phyloP scores from a whole-genome alignment of 2,113 vertebrate species.

The Poeciliopsis occidentalis region DNA sequence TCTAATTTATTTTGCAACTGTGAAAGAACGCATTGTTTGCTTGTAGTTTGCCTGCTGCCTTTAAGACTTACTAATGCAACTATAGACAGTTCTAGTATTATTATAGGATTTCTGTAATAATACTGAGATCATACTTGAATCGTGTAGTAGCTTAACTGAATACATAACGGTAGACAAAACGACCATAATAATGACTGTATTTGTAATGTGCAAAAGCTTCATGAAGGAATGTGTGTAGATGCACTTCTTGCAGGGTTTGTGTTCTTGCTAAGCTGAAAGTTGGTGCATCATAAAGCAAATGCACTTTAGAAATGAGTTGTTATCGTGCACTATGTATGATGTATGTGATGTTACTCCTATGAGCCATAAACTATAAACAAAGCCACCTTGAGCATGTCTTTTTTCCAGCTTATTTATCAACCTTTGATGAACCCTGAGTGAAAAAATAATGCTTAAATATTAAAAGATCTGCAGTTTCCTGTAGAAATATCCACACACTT shows the following conservation, averaged over 20 bases:
- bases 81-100: background rate
- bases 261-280: slow-evolving; percentile 22
- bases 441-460: no score
- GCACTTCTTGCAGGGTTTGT: slow-evolving; percentile 3
- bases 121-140: slow-evolving; percentile 21
- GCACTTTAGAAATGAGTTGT: slow-evolving; percentile 58
- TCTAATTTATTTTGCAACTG: no score
- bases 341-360: slow-evolving; percentile 34
- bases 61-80: background rate
- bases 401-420: background rate
- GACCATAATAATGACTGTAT: slow-evolving; percentile 38
- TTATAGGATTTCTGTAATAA: slow-evolving; percentile 14
- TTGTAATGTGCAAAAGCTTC: slow-evolving; percentile 14
- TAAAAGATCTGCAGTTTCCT: no score
- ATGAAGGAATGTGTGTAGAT: slow-evolving; percentile 9
- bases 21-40: background rate
- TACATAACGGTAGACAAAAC: slow-evolving; percentile 32
- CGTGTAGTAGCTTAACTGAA: slow-evolving; percentile 36
- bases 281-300: slow-evolving; percentile 39
- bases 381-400: slow-evolving; percentile 5
- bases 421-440: no score
- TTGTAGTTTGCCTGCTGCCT: slow-evolving; percentile 28
- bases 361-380: slow-evolving; percentile 59
- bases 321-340: slow-evolving; percentile 20
- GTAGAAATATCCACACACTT: no score